Base-by-base conservation (phyloP, 2,888 invertebrate genomes). In the Luperina nickerlii region DNA sequence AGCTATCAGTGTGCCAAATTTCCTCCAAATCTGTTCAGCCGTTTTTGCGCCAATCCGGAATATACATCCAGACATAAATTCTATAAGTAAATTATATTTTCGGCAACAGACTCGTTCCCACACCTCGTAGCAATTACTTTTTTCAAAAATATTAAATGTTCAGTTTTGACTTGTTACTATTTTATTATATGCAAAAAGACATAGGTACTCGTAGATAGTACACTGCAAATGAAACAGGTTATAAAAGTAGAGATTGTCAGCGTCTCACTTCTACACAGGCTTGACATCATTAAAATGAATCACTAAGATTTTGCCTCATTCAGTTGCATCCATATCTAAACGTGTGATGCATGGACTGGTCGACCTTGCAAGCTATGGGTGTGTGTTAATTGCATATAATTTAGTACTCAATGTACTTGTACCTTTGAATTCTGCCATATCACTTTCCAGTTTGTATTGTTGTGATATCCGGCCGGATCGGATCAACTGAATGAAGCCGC, bases 301-400 rank as follows among this genome's bases (percentile, higher is more conserved):
- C 38, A 71, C 82, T 63, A 82, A 83, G 76, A 68, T 78, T 75
- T 71, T 87, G 82, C 74, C 78, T 79, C 74, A 81, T 74, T 87
- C 76, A 76, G 81, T 72, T 80, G 82, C 83, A 79, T 80, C 74
- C 74, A 80, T 82, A 87, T 76, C 76, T 87, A 87, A 80, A 77
- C 81, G 84, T 86, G 71, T 66, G 88, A 84, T 90, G 90, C 83
- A 91, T 83, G 84, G 80, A 92, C 88, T 80, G 75, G 89, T 85
- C 88, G 91, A 88, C 92, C 93, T 92, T 92, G 92, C 73, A 74
- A 65, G 81, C 86, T 87, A 88, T 91, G 87, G 85, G 85, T 85
- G 85, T 85, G 89, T 90, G 87, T 74, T 90, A 89, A 91, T 92
- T 90, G 88, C 82, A 85, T 84, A 85, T 86, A 87, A 90, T 90